These are phyloP conservation scores for Matsumurasca onukii DNA, from an alignment of 1,140 invertebrate genomes.

Conservation along the genomic window DNA sequence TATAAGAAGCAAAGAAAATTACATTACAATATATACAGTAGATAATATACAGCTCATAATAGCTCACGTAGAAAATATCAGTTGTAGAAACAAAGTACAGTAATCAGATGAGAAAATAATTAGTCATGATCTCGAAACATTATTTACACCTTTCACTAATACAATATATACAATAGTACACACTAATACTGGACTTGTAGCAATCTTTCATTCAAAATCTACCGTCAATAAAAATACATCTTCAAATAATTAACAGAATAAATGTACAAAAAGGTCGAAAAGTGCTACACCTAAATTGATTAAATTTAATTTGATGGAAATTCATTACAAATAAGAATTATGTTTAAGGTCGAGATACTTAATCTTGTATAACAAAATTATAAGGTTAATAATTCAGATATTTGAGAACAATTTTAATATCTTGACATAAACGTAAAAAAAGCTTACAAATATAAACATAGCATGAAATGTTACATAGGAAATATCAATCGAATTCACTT, in stretches of 20 bases:
- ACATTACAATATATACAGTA: slow-evolving; percentile 24
- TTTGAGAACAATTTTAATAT: neutral
- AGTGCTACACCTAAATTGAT: neutral
- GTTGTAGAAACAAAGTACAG: neutral
- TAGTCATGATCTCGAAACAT: slow-evolving; percentile 3
- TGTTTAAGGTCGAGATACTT: neutral
- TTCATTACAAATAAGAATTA: neutral
- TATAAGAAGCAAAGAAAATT: slow-evolving; percentile 17
- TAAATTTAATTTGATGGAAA: neutral
- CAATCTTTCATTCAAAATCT: neutral
- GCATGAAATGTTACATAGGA: neutral
- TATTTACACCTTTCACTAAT: neutral
- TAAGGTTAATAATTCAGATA: neutral
- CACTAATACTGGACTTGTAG: neutral
- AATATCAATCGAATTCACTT: neutral
- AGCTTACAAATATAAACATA: neutral
- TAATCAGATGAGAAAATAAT: slow-evolving; percentile 21
- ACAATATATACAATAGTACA: slow-evolving; percentile 17
- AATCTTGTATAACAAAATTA: too few species aligned
- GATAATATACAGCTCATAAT: neutral
- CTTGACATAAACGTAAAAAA: neutral
- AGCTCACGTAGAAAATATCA: slow-evolving; percentile 21
- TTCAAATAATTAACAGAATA: neutral
- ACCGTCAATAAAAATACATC: neutral
- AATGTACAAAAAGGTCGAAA: neutral